Conservation (phyloP, 2,797 vertebrate genomes). For the Peromyscus nudipes region DNA sequence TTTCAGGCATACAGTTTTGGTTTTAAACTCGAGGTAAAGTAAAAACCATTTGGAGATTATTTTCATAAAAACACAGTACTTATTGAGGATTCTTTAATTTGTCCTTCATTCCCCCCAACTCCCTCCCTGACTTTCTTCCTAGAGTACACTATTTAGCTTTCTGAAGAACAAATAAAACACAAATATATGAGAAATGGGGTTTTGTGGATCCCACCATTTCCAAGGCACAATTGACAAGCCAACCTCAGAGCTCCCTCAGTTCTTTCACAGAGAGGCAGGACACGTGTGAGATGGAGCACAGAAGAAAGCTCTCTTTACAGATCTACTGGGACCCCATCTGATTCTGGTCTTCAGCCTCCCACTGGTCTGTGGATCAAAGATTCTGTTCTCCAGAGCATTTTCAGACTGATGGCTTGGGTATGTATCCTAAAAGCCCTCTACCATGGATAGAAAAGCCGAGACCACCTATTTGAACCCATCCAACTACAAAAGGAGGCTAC, state of each 20-base stretch:
- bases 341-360: not conserved
- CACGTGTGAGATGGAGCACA: not conserved
- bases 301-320: not conserved
- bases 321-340: not conserved
- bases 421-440: not conserved
- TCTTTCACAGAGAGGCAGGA: not conserved
- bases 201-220: not conserved
- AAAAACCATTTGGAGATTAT: constrained; percentile 21
- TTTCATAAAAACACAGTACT: not conserved
- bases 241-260: not conserved
- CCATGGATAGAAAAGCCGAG: not conserved
- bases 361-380: not conserved
- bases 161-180: not conserved
- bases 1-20: not conserved
- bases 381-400: not conserved
- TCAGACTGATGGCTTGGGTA: not conserved
- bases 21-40: constrained; percentile 50
- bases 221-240: not conserved
- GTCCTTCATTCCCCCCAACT: not conserved
- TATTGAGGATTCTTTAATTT: not conserved
- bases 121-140: not conserved
- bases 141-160: not conserved
- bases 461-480: not conserved
- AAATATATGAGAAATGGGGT: not conserved
- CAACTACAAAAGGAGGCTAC: not conserved